Evolutionary conservation across 2,888 invertebrate species (phyloP).

Genomic region (Clistopyga incitator): DNA sequence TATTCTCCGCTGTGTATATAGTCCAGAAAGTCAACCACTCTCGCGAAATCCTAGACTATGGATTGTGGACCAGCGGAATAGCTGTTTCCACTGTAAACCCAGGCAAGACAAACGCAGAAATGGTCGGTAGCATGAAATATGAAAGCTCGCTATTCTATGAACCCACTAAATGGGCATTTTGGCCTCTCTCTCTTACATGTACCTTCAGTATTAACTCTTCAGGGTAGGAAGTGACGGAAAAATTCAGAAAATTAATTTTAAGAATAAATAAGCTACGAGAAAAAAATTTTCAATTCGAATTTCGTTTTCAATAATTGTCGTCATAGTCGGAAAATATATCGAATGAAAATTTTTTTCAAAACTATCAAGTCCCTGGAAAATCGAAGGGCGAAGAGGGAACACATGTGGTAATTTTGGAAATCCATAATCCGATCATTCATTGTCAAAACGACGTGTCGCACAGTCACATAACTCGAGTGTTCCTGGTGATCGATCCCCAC

Average conservation of each 20-base stretch:
- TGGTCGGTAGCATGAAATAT: constrained; percentile 67
- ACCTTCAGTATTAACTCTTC: background rate
- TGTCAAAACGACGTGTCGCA: constrained; percentile 81
- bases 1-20: constrained; percentile 21
- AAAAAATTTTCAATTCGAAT: no score
- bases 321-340: background rate
- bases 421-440: constrained; percentile 76
- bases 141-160: constrained; percentile 69
- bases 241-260: background rate
- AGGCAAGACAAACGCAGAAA: constrained; percentile 51
- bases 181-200: constrained; percentile 9
- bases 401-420: constrained; percentile 23
- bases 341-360: background rate
- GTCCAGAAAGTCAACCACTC: constrained; percentile 30
- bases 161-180: constrained; percentile 44
- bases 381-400: background rate
- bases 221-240: background rate
- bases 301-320: background rate
- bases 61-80: constrained; percentile 5
- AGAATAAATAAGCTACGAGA: background rate
- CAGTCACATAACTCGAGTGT: constrained; percentile 68
- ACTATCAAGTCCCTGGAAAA: background rate
- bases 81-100: constrained; percentile 40
- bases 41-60: constrained; percentile 58
- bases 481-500: constrained; percentile 62